A percentile compares a stretch with the other conserved stretches of the same genome.
These are phyloP conservation scores for Euzophera pinguis DNA, from an alignment of 2,888 invertebrate species.

Conservation along the genomic window DNA sequence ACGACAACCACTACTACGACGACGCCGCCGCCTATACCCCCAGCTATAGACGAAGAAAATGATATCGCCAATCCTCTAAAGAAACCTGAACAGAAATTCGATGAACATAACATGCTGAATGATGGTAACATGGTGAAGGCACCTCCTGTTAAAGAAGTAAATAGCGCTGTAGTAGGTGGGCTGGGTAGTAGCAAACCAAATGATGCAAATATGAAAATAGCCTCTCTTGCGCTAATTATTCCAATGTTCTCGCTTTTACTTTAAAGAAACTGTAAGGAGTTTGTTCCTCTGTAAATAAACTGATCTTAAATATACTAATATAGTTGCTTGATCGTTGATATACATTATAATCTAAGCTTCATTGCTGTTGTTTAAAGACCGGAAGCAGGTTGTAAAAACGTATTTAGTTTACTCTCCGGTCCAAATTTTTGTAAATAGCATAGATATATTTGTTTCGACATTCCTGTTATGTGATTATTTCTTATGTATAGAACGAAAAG, in stretches of 20 bases:
- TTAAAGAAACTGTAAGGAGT: constrained; percentile 37
- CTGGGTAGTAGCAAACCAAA: constrained; percentile 60
- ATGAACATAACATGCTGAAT: constrained; percentile 50
- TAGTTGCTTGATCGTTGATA: constrained; percentile 57
- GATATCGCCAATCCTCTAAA: constrained; percentile 56
- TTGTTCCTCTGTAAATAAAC: constrained; percentile 56
- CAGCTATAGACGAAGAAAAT: constrained; percentile 69
- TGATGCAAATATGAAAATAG: constrained; percentile 37
- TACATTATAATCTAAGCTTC: constrained; percentile 53
- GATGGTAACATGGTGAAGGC: constrained; percentile 50
- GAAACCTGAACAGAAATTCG: constrained; percentile 40
- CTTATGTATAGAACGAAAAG: constrained; percentile 63
- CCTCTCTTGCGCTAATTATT: constrained; percentile 45
- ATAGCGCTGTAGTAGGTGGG: constrained; percentile 55
- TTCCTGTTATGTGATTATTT: constrained; percentile 74
- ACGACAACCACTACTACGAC: constrained; percentile 81
- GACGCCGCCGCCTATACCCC: constrained; percentile 70
- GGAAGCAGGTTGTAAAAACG: constrained; percentile 28
- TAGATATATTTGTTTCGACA: constrained; percentile 56
- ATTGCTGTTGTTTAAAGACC: constrained; percentile 54
- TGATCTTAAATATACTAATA: constrained; percentile 46
- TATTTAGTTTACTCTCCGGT: constrained; percentile 31
- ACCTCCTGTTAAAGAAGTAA: constrained; percentile 54
- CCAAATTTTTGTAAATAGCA: constrained; percentile 58
- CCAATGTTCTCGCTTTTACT: constrained; percentile 55